Conservation (phyloP, 2,113 vertebrate genomes). For the Amphilophus citrinellus region DNA sequence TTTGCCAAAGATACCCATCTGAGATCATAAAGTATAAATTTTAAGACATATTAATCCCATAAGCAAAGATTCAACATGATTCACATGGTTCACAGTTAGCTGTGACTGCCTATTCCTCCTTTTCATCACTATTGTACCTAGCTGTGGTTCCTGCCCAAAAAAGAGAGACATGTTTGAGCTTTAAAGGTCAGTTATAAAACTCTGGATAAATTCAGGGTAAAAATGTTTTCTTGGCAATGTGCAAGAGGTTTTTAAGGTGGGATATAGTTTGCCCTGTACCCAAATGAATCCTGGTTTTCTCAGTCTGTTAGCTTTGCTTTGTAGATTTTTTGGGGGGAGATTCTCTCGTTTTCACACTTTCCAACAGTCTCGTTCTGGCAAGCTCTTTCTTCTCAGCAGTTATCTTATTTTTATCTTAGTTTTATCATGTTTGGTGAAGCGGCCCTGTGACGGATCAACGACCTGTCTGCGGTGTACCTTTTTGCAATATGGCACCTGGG, state of each 20-base stretch:
- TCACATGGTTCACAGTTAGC: neutral
- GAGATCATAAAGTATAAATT: neutral
- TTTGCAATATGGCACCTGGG: neutral
- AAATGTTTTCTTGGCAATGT: neutral
- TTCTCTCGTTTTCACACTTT: neutral
- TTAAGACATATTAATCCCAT: neutral
- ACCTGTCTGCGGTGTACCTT: neutral
- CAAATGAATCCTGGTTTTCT: neutral
- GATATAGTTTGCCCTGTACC: neutral
- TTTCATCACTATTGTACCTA: too few relatives aligned
- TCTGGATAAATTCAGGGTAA: neutral
- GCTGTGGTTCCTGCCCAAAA: neutral
- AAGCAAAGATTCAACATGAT: neutral
- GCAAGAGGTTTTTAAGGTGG: neutral
- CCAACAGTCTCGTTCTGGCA: neutral
- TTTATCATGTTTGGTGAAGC: neutral
- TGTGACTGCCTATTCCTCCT: neutral
- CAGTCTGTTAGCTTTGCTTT: neutral
- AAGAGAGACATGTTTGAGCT: neutral
- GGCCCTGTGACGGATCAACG: neutral
- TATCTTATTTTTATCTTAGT: neutral
- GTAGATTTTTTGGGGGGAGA: neutral
- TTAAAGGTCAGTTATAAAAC: slow-evolving; percentile 1
- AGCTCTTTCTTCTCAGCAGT: neutral
- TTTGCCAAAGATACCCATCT: neutral